Percentiles rank a stretch among this genome's conserved stretches.
These are phyloP conservation scores for Tethea ocularis DNA, from an alignment of 2,888 invertebrate species.

Conservation along the genomic window DNA sequence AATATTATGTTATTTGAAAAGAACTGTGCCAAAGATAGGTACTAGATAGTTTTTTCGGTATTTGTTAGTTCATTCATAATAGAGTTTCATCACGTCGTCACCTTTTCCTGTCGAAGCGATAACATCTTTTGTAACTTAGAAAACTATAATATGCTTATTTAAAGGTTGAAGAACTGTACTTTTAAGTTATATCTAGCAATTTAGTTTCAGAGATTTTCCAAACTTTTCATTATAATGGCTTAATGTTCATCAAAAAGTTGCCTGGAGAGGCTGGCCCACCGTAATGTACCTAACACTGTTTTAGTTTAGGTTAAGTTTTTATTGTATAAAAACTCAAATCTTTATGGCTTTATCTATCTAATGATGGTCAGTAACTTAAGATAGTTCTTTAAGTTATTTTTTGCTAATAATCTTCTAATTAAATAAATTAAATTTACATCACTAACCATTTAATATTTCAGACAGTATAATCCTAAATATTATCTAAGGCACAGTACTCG, in stretches of 20 bases:
- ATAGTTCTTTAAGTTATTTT: too few relatives aligned
- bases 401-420: too few relatives aligned
- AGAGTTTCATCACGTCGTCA: neutral
- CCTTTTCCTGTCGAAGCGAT: neutral
- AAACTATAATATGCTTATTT: neutral
- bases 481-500: conserved; percentile 3
- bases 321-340: too few relatives aligned
- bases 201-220: neutral
- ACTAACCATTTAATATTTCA: neutral
- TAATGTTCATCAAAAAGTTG: too few relatives aligned
- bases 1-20: neutral
- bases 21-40: neutral
- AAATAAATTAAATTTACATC: too few relatives aligned
- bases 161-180: neutral
- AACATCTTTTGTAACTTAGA: neutral
- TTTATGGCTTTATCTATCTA: too few relatives aligned
- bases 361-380: too few relatives aligned
- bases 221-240: too few relatives aligned
- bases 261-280: too few relatives aligned
- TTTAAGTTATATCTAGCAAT: neutral
- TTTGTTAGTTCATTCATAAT: neutral
- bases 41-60: neutral
- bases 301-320: too few relatives aligned
- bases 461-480: conserved; percentile 23
- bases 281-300: too few relatives aligned